Evolutionary conservation across 1,140 invertebrate species (phyloP).

Genomic region (Cyclargus thomasi): DNA sequence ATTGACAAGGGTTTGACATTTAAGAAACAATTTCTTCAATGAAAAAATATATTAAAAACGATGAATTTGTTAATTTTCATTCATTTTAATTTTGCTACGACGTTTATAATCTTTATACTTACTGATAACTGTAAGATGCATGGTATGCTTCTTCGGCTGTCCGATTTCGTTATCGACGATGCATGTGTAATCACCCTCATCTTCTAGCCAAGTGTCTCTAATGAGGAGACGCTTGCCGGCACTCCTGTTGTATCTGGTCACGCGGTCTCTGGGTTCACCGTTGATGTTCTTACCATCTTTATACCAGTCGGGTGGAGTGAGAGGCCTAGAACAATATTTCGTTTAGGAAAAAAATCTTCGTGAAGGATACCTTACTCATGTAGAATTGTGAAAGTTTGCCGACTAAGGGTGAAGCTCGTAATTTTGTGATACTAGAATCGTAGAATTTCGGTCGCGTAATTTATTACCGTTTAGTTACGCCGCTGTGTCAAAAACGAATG

Average conservation of each 20-base stretch:
- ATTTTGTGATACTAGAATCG: no score
- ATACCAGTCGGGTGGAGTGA: constrained; percentile 51
- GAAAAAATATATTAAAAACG: no score
- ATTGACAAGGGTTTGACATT: no score
- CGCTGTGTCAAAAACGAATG: no score
- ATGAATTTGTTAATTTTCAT: no score
- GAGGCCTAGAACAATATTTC: constrained; percentile 33
- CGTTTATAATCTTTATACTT: constrained; percentile 29
- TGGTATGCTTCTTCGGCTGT: constrained; percentile 69
- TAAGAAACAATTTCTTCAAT: no score
- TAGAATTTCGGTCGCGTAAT: no score
- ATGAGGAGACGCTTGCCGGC: constrained; percentile 54
- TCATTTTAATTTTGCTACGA: no score
- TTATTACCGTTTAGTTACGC: no score
- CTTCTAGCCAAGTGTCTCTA: constrained; percentile 70
- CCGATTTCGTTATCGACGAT: constrained; percentile 91
- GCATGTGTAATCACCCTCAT: constrained; percentile 91
- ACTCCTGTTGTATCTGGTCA: constrained; percentile 56
- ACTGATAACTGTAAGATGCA: constrained; percentile 51
- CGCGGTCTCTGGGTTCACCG: constrained; percentile 36
- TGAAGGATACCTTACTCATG: no score
- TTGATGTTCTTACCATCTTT: constrained; percentile 49
- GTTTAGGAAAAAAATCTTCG: neutral
- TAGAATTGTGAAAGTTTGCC: no score
- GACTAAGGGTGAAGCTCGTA: no score